phyloP scores from a whole-genome alignment of 1,140 invertebrate species.

The Spodoptera litura region DNA sequence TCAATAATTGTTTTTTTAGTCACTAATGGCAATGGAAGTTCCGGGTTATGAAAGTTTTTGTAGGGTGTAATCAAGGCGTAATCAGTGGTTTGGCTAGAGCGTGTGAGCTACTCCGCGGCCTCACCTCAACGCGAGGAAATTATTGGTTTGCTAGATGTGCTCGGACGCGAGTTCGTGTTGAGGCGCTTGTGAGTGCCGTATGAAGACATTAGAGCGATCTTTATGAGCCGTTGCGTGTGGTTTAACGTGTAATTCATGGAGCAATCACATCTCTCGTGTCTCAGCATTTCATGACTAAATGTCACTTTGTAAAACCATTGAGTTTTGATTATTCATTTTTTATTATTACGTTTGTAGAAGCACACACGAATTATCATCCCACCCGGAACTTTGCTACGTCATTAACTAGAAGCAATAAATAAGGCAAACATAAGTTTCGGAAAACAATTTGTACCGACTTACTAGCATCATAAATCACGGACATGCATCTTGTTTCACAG shows the following conservation, averaged over 20 bases:
- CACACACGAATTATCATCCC: conserved; percentile 20
- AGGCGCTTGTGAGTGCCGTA: conserved; percentile 65
- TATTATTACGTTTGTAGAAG: conserved; percentile 36
- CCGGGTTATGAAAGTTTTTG: conserved; percentile 82
- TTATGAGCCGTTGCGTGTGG: conserved; percentile 75
- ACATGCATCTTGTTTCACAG: conserved; percentile 74
- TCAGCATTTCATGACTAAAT: conserved; percentile 65
- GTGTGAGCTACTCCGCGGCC: conserved; percentile 70
- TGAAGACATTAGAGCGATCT: conserved; percentile 80
- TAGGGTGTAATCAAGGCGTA: conserved; percentile 80
- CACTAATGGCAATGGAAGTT: conserved; percentile 77
- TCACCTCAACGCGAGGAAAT: conserved; percentile 69
- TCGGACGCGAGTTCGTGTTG: conserved; percentile 65
- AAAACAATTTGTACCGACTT: conserved; percentile 80
- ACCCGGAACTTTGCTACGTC: conserved; percentile 50
- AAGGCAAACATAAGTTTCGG: conserved; percentile 57
- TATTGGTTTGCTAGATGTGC: conserved; percentile 71
- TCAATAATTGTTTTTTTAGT: conserved; percentile 82
- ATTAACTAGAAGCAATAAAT: conserved; percentile 60
- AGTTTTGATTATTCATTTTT: conserved; percentile 58
- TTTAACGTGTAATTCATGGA: conserved; percentile 64
- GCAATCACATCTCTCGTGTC: conserved; percentile 67
- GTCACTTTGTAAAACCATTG: conserved; percentile 58
- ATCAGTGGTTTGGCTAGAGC: conserved; percentile 76
- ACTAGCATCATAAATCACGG: conserved; percentile 75